phyloP scores from a whole-genome alignment of 1,140 invertebrate genomes.

The Neodiprion pinetum region DNA sequence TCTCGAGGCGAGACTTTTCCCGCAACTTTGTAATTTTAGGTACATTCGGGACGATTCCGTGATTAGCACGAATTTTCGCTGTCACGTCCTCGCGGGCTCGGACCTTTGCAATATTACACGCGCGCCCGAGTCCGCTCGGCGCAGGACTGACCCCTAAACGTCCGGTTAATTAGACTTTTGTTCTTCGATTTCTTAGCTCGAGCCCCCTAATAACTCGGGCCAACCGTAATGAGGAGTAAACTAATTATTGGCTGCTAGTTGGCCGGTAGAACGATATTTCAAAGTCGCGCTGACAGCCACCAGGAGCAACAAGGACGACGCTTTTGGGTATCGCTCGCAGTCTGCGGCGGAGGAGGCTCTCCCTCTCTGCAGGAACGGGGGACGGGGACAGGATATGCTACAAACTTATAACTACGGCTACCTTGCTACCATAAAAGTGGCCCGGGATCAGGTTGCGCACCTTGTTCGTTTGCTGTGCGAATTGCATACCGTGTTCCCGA shows the following conservation, averaged over 20 bases:
- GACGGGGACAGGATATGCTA: too few species aligned
- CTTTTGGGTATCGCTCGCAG: constrained; percentile 34
- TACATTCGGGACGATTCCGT: too few species aligned
- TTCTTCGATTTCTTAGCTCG: constrained; percentile 18
- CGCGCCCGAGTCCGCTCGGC: not conserved
- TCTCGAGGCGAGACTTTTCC: too few species aligned
- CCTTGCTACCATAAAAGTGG: not conserved
- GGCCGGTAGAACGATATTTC: constrained; percentile 55
- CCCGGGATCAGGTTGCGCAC: too few species aligned
- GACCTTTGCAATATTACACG: not conserved
- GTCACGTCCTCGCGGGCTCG: too few species aligned
- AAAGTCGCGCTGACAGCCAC: constrained; percentile 54
- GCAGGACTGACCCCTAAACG: constrained; percentile 45
- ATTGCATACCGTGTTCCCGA: too few species aligned
- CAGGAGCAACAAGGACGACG: constrained; percentile 19
- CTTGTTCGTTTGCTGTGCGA: too few species aligned
- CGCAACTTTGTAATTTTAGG: too few species aligned
- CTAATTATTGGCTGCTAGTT: constrained; percentile 60
- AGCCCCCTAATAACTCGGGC: constrained; percentile 49
- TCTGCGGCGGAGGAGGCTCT: too few species aligned
- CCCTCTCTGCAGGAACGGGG: too few species aligned
- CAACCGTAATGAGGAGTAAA: constrained; percentile 59
- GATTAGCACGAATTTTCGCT: too few species aligned
- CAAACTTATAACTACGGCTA: too few species aligned
- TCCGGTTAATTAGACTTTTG: constrained; percentile 55